phyloP scores from a whole-genome alignment of 2,113 vertebrate genomes.

The Electrona antarctica region DNA sequence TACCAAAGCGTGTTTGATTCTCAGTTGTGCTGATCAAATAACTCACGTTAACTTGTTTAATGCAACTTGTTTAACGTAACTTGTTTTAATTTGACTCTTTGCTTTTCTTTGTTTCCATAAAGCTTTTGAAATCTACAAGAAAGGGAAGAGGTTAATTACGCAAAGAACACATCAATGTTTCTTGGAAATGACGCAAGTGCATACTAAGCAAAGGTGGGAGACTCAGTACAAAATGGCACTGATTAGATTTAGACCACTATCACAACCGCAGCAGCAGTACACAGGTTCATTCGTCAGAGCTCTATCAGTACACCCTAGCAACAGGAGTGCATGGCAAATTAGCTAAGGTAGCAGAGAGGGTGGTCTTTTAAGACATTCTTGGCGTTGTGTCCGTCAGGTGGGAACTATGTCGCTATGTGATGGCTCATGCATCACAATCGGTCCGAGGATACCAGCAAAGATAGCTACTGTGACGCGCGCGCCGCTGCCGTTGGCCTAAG shows the following conservation, averaged over 20 bases:
- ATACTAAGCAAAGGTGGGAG: constrained; percentile 36
- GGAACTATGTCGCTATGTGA: constrained; percentile 17
- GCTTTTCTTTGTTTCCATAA: no score
- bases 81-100: not conserved
- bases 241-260: constrained; percentile 58
- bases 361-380: constrained; percentile 20
- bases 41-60: not conserved
- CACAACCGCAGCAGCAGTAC: constrained; percentile 22
- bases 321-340: constrained; percentile 29
- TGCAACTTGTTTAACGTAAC: not conserved
- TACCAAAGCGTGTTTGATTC: constrained; percentile 11
- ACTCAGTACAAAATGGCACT: constrained; percentile 51
- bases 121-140: no score
- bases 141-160: no score
- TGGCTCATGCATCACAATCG: constrained; percentile 50
- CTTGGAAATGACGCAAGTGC: no score
- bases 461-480: constrained; percentile 49
- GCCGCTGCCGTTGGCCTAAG: constrained; percentile 11
- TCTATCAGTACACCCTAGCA: constrained; percentile 49
- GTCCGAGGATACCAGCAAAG: constrained; percentile 40
- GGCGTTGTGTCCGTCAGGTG: constrained; percentile 21
- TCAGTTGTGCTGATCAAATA: not conserved
- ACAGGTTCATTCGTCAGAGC: constrained; percentile 28
- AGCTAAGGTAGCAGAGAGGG: constrained; percentile 33
- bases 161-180: no score